Conservation (phyloP, 2,888 invertebrate genomes). For the Falcaria lacertinaria region DNA sequence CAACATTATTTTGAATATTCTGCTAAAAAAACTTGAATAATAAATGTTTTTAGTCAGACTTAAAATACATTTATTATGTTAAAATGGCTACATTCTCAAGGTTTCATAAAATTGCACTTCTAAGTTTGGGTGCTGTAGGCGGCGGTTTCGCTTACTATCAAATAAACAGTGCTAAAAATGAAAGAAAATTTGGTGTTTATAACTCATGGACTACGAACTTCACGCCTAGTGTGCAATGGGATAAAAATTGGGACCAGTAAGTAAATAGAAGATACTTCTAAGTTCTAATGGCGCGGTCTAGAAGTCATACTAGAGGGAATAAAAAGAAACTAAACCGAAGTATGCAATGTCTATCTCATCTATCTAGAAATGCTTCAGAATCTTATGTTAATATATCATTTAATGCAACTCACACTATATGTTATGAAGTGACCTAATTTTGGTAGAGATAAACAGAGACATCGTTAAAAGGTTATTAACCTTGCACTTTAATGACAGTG, state of each 20-base stretch:
- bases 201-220: conserved; percentile 86
- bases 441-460: background rate
- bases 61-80: conserved; percentile 6
- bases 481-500: too few species aligned
- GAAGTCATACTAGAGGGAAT: too few species aligned
- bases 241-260: conserved; percentile 94
- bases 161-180: conserved; percentile 55
- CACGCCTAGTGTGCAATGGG: conserved; percentile 86
- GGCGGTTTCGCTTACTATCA: conserved; percentile 83
- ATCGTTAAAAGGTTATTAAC: too few species aligned
- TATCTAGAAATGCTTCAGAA: too few species aligned
- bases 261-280: conserved; percentile 26
- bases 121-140: conserved; percentile 83
- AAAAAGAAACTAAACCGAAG: too few species aligned
- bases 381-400: background rate
- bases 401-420: background rate
- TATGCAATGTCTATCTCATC: too few species aligned
- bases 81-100: conserved; percentile 78
- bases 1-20: too few species aligned
- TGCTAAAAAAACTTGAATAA: too few species aligned
- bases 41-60: conserved; percentile 4
- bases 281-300: too few species aligned
- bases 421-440: background rate
- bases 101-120: conserved; percentile 76
- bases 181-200: conserved; percentile 69